Evolutionary conservation across 23 tunicate species (phyloP).

Genomic region (Oikopleura vanhoeffeni): DNA sequence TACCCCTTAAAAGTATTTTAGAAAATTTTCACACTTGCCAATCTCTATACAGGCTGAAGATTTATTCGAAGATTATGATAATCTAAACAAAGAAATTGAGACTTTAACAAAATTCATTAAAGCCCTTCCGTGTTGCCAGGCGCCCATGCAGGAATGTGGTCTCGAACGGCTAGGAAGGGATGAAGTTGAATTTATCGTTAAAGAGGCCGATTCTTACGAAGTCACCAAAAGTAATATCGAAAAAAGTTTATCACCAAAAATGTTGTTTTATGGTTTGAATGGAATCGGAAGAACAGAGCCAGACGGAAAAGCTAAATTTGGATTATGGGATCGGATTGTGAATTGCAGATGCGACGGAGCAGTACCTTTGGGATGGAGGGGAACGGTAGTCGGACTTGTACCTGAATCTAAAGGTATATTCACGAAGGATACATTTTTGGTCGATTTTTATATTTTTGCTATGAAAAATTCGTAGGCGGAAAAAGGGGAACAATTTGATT

Average conservation of each 20-base stretch:
- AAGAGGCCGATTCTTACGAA: background rate
- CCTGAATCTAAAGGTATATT: background rate
- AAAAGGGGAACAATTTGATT: too few species aligned
- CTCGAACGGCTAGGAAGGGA: background rate
- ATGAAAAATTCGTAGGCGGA: too few species aligned
- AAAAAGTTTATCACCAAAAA: background rate
- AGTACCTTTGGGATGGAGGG: conserved; percentile 64
- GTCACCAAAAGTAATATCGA: background rate
- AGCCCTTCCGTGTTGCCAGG: background rate
- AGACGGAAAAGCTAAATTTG: conserved; percentile 3
- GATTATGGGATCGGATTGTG: conserved; percentile 37
- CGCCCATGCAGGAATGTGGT: background rate
- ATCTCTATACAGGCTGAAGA: background rate
- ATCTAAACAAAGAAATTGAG: background rate
- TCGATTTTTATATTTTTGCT: too few species aligned
- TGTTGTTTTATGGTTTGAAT: background rate
- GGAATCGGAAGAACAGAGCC: conserved; percentile 2
- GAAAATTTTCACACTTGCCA: too few species aligned
- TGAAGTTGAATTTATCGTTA: background rate
- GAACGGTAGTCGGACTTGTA: conserved; percentile 45
- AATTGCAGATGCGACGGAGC: conserved; percentile 55
- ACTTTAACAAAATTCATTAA: background rate
- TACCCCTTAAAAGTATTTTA: too few species aligned
- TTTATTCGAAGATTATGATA: background rate
- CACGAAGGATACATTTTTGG: too few species aligned